phyloP scores from a whole-genome alignment of 2,113 vertebrate species.

The Columba janthina region DNA sequence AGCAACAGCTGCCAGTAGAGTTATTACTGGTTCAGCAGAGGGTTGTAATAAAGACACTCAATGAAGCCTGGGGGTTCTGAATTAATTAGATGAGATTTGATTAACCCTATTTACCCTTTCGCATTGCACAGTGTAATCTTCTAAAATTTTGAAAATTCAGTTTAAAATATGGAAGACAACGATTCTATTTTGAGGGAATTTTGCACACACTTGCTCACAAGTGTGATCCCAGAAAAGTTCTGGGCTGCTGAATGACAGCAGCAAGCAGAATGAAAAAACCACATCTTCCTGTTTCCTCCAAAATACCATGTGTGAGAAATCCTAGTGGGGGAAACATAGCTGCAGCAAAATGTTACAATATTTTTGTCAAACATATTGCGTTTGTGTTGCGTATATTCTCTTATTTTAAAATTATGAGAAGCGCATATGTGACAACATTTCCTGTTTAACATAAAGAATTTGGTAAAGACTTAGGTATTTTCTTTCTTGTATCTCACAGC shows the following conservation, averaged over 20 bases:
- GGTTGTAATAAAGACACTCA: background rate
- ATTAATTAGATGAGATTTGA: background rate
- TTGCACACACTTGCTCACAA: background rate
- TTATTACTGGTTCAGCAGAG: background rate
- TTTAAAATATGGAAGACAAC: background rate
- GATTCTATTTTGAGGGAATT: background rate
- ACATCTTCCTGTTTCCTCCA: slow-evolving; percentile 6
- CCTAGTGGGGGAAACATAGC: background rate
- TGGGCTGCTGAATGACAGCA: background rate
- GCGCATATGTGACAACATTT: background rate
- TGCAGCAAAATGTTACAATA: background rate
- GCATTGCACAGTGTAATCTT: background rate
- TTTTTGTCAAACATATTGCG: background rate
- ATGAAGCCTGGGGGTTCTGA: background rate
- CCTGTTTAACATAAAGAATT: background rate
- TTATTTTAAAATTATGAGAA: background rate
- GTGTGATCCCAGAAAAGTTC: background rate
- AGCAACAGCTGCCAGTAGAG: background rate
- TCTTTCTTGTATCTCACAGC: background rate
- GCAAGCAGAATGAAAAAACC: background rate
- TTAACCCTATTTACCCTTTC: background rate
- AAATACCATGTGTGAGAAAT: slow-evolving; percentile 23
- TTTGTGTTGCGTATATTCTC: background rate
- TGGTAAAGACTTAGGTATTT: background rate
- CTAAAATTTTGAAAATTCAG: background rate